These are phyloP conservation scores for Orchesella cincta DNA, from an alignment of 1,140 invertebrate species.

Conservation along the genomic window DNA sequence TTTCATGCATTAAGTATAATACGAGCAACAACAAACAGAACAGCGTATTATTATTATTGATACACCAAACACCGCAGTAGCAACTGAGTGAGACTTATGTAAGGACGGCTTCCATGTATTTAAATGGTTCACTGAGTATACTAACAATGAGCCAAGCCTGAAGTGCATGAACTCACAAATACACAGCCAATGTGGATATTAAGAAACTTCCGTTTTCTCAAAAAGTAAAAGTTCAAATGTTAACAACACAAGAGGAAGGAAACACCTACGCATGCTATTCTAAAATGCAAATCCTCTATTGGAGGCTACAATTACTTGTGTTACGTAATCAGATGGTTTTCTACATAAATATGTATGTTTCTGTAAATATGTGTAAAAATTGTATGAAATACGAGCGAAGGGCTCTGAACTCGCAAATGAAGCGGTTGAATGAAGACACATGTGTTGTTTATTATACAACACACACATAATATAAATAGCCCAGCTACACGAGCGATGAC, in stretches of 20 bases:
- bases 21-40: too few relatives aligned
- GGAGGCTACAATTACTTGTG: too few relatives aligned
- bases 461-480: too few relatives aligned
- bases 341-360: not conserved
- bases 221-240: slow-evolving; percentile 17
- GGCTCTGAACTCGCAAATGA: not conserved
- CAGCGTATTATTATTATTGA: too few relatives aligned
- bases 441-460: too few relatives aligned
- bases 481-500: too few relatives aligned
- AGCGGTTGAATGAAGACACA: too few relatives aligned
- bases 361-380: not conserved
- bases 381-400: not conserved
- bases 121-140: slow-evolving; percentile 7
- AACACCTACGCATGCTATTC: too few relatives aligned
- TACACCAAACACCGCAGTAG: too few relatives aligned
- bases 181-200: not conserved
- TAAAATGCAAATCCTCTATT: too few relatives aligned
- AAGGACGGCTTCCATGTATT: too few relatives aligned
- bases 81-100: too few relatives aligned
- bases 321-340: not conserved
- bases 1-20: not conserved
- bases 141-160: not conserved
- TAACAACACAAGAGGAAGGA: not conserved
- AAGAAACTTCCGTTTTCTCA: slow-evolving; percentile 2
- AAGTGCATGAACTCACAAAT: not conserved